Evolutionary conservation across 2,113 vertebrate genomes (phyloP).

Genomic region (Toxotes chatareus): DNA sequence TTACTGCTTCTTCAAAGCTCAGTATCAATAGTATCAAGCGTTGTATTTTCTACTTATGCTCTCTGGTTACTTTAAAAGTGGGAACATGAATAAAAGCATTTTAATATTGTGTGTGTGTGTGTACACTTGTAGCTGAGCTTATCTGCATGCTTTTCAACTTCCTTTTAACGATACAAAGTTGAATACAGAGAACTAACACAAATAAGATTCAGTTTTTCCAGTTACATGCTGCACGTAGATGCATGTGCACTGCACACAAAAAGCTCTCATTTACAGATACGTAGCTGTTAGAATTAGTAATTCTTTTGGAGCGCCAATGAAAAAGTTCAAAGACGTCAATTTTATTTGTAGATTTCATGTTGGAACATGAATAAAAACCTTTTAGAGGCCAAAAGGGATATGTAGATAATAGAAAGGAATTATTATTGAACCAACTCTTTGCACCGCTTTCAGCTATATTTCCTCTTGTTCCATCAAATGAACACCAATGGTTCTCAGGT

Average conservation of each 20-base stretch:
- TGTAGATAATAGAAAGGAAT: conserved; percentile 6
- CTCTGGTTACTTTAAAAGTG: neutral
- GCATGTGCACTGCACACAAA: neutral
- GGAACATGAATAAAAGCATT: neutral
- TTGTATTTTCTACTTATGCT: neutral
- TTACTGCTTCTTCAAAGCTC: neutral
- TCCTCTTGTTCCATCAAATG: conserved; percentile 6
- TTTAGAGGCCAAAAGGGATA: conserved; percentile 4
- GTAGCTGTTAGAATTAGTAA: neutral
- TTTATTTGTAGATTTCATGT: conserved; percentile 3
- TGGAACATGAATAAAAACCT: neutral
- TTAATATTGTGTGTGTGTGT: neutral
- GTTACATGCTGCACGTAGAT: neutral
- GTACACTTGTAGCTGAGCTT: neutral
- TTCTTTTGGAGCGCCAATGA: conserved; percentile 4
- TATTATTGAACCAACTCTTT: conserved; percentile 19
- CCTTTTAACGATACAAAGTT: neutral
- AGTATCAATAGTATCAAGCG: neutral
- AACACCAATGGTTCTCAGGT: conserved; percentile 4
- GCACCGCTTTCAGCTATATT: conserved; percentile 1
- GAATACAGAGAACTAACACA: neutral
- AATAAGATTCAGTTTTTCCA: neutral
- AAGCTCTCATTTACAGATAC: neutral
- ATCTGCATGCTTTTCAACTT: neutral
- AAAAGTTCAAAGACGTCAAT: neutral